Base-by-base conservation (phyloP, 2,888 invertebrate species). In the Lithophane leautieri region DNA sequence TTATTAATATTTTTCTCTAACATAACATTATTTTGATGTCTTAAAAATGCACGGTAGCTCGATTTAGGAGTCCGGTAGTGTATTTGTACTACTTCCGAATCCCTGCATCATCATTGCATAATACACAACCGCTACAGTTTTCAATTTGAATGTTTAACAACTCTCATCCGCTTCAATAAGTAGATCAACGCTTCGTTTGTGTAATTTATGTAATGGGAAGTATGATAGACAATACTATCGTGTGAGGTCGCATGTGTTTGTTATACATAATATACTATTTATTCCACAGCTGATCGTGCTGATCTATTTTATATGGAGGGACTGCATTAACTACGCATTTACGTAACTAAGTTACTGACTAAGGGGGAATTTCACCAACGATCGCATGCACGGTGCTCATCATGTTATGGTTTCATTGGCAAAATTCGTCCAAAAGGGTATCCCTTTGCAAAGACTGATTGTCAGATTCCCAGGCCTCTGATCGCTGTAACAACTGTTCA, bases 101-200 rank as follows among this genome's bases (percentile, higher is more conserved):
- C 14, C 14, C 19, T n/a, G 16, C 19, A 25, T 16, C 12, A 70
- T 52, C 14, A 60, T 79, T 71, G 25, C 60, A 34, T n/a, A 76
- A 60, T 34, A 47, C 34, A 22, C 60, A 50, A 34, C 7, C 44
- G 25, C 52, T 47, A 70, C n/a, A 42, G 25, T 79, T 79, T 60
- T 54, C 44, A 79, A 72, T 72, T 60, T 72, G 14, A 28, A 63
- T 47, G 52, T 79, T 40, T 76, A 76, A 76, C 71, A 61, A 79
- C 28, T 47, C 28, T 28, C 70, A 76, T 76, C 79, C 76, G 28
- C 70, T 76, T 44, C 61, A 28, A 47, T 70, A 70, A 79, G 44
- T 62, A 79, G 76, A 79, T 19, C 79, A 76, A n/a, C 60, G 25
- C 19, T 40, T 54, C n/a, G 52, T 78, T 76, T 65, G 50, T 58